Evolutionary conservation across 2,888 invertebrate genomes (phyloP).

Genomic region (Eutolmus rufibarbis): DNA sequence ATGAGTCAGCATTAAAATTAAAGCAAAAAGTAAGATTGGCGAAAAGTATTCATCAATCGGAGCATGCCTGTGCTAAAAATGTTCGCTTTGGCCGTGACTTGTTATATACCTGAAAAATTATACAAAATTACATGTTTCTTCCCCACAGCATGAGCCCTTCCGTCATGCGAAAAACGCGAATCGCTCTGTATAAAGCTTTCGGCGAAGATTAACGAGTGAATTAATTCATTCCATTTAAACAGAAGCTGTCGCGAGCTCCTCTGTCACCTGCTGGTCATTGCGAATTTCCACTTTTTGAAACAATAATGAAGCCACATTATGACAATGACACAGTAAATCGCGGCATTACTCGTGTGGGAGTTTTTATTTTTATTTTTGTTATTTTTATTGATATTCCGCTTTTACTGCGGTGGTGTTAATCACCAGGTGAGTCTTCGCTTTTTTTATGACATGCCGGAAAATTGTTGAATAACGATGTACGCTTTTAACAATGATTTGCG

Average conservation of each 20-base stretch:
- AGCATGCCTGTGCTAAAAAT: neutral
- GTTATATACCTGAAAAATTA: neutral
- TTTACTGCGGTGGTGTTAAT: neutral
- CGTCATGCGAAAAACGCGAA: neutral
- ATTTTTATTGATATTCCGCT: neutral
- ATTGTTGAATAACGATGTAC: neutral
- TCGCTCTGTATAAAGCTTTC: neutral
- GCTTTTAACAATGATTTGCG: neutral
- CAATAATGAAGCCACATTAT: conserved; percentile 11
- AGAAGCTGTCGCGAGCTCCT: neutral
- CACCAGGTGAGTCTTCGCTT: neutral
- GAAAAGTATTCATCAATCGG: neutral
- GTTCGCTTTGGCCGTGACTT: neutral
- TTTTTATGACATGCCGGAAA: neutral
- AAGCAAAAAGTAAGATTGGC: neutral
- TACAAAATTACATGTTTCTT: neutral
- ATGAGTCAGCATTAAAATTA: neutral
- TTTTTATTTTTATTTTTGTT: neutral
- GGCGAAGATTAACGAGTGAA: neutral
- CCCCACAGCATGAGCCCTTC: neutral
- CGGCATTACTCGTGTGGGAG: neutral
- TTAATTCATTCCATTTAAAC: neutral
- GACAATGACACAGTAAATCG: neutral
- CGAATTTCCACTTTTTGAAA: neutral
- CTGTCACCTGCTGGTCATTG: neutral